phyloP scores from a whole-genome alignment of 2,797 vertebrate species.

The Eremophila alpestris region DNA sequence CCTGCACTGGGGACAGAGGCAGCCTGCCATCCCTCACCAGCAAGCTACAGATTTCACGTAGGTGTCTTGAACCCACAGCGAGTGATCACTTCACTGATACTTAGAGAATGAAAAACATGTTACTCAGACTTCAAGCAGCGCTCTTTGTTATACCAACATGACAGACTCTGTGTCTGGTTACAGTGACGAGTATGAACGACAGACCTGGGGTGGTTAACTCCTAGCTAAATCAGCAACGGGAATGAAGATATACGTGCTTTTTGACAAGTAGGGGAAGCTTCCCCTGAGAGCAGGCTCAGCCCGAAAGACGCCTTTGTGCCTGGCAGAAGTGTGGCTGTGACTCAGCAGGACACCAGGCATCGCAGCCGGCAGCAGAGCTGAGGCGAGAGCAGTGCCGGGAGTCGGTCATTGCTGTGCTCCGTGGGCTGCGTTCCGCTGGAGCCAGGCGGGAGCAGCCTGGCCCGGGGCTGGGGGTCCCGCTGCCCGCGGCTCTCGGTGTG shows the following conservation, averaged over 20 bases:
- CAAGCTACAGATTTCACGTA: not conserved
- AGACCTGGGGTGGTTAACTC: not conserved
- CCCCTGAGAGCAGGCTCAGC: not conserved
- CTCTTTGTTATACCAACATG: not conserved
- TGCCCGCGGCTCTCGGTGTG: not conserved
- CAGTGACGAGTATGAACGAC: not conserved
- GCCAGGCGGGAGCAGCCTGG: rapidly evolving
- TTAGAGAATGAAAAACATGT: not conserved
- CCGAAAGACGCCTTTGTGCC: not conserved
- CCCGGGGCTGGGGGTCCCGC: not conserved
- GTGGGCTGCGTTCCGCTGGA: not conserved
- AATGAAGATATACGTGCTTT: not conserved
- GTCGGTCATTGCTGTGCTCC: rapidly evolving
- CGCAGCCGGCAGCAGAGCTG: not conserved
- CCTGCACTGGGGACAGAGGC: not conserved
- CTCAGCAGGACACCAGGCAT: not conserved
- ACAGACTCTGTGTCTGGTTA: not conserved
- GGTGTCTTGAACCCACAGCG: not conserved
- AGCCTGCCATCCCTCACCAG: not conserved
- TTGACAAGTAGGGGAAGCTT: not conserved
- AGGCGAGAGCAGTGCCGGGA: not conserved
- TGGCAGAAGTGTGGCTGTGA: not conserved
- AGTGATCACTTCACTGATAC: not conserved
- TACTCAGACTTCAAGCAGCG: not conserved
- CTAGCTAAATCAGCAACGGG: not conserved